Evolutionary conservation across 2,888 invertebrate genomes (phyloP).

Genomic region (Melinaea menophilus): DNA sequence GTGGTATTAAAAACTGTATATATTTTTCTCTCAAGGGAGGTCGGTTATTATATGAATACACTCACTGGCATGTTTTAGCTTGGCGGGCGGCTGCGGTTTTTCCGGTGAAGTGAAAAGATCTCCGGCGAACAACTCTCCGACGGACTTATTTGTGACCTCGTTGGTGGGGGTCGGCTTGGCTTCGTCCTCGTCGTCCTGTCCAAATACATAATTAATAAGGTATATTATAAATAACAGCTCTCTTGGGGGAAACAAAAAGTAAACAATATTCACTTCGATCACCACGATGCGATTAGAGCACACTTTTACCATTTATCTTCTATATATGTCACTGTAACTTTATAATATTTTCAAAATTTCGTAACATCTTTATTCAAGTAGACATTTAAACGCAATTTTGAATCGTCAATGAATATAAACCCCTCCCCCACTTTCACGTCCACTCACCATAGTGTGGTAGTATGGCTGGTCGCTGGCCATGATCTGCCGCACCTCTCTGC

Average conservation of each 20-base stretch:
- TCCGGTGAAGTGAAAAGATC: conserved; percentile 36
- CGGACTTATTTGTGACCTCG: background rate
- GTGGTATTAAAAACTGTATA: too few species aligned
- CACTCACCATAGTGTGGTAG: conserved; percentile 44
- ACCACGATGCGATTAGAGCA: too few species aligned
- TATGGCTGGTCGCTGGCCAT: conserved; percentile 72
- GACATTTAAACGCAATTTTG: background rate
- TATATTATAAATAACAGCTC: too few species aligned
- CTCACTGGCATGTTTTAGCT: conserved; percentile 36
- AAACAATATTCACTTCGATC: too few species aligned
- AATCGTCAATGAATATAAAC: background rate
- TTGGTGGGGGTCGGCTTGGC: conserved; percentile 1
- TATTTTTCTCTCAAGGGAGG: too few species aligned
- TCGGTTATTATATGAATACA: background rate
- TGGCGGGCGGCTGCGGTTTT: conserved; percentile 33
- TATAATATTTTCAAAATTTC: too few species aligned
- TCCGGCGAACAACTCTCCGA: conserved; percentile 24
- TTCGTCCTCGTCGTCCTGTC: conserved; percentile 18
- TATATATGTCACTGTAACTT: too few species aligned
- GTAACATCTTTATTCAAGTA: background rate
- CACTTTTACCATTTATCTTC: too few species aligned
- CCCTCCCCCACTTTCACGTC: background rate
- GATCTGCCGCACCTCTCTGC: conserved; percentile 93
- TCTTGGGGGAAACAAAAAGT: too few species aligned
- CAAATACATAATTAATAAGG: background rate